These are phyloP conservation scores for Itoplectis maculator DNA, from an alignment of 2,888 invertebrate species.

Conservation along the genomic window DNA sequence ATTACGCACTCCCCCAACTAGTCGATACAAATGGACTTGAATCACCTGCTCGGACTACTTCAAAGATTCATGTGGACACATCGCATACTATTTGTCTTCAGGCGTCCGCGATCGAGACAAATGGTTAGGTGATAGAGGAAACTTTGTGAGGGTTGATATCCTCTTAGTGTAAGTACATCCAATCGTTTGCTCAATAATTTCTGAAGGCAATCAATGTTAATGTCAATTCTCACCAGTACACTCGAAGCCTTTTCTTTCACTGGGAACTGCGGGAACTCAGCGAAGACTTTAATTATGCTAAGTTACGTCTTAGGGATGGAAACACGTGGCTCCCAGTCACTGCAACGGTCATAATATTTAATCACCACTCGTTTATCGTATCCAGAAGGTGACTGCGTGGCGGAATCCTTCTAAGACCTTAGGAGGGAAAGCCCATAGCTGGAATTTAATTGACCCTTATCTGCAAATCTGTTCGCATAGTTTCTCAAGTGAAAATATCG, in stretches of 20 bases:
- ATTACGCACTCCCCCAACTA: constrained; percentile 34
- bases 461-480: not conserved
- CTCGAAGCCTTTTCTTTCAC: constrained; percentile 52
- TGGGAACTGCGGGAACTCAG: constrained; percentile 47
- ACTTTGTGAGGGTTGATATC: too few relatives aligned
- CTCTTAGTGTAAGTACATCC: too few relatives aligned
- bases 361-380: constrained; percentile 83
- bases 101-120: not conserved
- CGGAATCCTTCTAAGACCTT: constrained; percentile 71
- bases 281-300: constrained; percentile 83
- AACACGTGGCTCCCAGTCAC: constrained; percentile 73
- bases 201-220: too few relatives aligned
- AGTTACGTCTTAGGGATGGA: constrained; percentile 80
- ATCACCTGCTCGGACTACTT: constrained; percentile 14
- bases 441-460: constrained; percentile 76
- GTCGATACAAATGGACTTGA: constrained; percentile 42
- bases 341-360: constrained; percentile 84
- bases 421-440: constrained; percentile 56
- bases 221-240: constrained; percentile 25
- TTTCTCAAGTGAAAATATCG: not conserved
- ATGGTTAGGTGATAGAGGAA: too few relatives aligned
- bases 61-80: constrained; percentile 30
- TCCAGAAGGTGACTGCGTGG: constrained; percentile 70
- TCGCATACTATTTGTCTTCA: not conserved
- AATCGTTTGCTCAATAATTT: too few relatives aligned